These are phyloP conservation scores for Phylloscopus whistleri DNA, from an alignment of 2,113 vertebrate genomes.

Conservation along the genomic window DNA sequence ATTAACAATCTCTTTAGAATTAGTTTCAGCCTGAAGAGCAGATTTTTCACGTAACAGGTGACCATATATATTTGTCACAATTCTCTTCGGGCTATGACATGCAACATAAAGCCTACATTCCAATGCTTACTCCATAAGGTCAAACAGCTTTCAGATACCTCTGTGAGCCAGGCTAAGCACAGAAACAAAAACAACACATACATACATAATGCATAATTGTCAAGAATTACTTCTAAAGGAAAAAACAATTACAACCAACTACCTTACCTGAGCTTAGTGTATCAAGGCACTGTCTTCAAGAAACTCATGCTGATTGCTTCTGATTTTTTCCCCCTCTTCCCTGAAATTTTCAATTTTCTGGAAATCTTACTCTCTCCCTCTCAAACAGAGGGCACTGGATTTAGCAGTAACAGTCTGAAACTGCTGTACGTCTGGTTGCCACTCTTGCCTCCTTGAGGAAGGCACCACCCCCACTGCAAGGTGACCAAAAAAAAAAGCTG, in stretches of 20 bases:
- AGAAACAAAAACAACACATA: not conserved
- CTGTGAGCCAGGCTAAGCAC: not conserved
- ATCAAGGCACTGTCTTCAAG: not conserved
- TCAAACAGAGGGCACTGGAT: accelerated
- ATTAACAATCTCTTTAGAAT: not conserved
- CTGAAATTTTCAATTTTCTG: not conserved
- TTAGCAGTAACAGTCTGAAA: not conserved
- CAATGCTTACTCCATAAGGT: not conserved
- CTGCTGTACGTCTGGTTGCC: accelerated
- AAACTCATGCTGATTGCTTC: not conserved
- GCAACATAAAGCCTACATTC: not conserved
- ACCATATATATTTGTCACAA: not conserved
- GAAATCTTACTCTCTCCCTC: not conserved
- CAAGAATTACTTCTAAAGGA: not conserved
- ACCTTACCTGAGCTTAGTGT: not conserved
- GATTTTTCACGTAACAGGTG: not conserved
- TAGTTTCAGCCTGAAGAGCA: not conserved
- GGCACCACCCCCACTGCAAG: not conserved
- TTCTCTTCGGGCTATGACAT: not conserved
- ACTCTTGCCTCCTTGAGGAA: not conserved
- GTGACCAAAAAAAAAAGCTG: not conserved
- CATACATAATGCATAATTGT: not conserved
- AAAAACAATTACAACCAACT: not conserved
- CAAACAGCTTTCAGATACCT: not conserved
- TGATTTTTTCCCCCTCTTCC: not conserved